Evolutionary conservation across 1,140 invertebrate genomes (phyloP).

Genomic region (Fragariocoptes setiger): DNA sequence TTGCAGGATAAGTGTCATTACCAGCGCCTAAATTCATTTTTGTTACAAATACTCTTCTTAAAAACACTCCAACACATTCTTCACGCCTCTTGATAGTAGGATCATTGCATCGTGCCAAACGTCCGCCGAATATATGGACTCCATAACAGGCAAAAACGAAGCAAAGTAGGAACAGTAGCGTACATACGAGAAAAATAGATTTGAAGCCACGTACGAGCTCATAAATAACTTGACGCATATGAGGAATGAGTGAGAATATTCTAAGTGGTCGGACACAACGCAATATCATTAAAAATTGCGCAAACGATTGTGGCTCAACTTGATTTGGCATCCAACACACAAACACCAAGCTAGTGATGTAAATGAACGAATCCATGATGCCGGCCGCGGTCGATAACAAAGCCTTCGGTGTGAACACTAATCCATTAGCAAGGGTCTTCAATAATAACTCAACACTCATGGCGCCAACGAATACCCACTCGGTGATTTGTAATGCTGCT

Average conservation of each 20-base stretch:
- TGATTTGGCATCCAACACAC: constrained; percentile 69
- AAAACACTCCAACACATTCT: constrained; percentile 77
- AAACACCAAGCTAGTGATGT: constrained; percentile 62
- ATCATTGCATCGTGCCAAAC: constrained; percentile 84
- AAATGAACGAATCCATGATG: constrained; percentile 85
- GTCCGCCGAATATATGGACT: constrained; percentile 82
- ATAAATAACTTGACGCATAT: constrained; percentile 96
- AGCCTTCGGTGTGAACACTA: constrained; percentile 96
- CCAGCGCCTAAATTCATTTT: constrained; percentile 65
- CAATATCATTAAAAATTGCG: constrained; percentile 79
- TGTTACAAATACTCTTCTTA: constrained; percentile 75
- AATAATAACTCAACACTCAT: constrained; percentile 86
- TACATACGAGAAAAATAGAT: constrained; percentile 86
- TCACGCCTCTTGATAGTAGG: constrained; percentile 39
- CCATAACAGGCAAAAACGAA: constrained; percentile 98
- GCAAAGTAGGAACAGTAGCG: constrained; percentile 84
- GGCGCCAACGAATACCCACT: constrained; percentile 86
- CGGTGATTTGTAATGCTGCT: constrained; percentile 38
- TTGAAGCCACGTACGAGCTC: constrained; percentile 96
- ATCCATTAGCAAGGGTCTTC: constrained; percentile 83
- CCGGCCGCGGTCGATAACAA: constrained; percentile 89
- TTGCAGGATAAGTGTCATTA: constrained; percentile 60
- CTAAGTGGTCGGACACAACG: constrained; percentile 74
- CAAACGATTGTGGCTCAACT: constrained; percentile 47
- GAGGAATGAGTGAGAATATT: constrained; percentile 90